Base-by-base conservation (phyloP, 2,797 vertebrate species). In the Tadarida brasiliensis region DNA sequence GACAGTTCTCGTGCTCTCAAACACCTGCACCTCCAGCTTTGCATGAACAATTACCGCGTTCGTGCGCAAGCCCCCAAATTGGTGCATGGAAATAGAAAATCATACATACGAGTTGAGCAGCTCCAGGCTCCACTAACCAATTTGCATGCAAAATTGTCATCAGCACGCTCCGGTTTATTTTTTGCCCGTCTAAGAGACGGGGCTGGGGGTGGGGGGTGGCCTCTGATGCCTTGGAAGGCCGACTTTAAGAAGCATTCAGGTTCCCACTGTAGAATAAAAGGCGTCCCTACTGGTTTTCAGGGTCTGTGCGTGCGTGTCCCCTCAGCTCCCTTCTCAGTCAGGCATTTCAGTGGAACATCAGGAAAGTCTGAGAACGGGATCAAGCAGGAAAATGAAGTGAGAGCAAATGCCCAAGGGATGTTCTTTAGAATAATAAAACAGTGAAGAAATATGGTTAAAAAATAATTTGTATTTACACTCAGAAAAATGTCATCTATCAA, bases 131-230 rank as follows among this genome's bases (percentile, higher is more conserved):
- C 0, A 2, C 49, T 54, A 83, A 76, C 92, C 90, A 94, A 97
- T 96, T 84, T 96, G 92, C 95, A 97, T 95, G 94, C 82, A 93
- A 94, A 95, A 91, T 35, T 89, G 85, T 85, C 94, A 94, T 92
- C 89, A 59, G 44, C 35, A 54, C 5, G 9, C 84, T 61, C 39
- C 0, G 57, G 61, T 93, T 96, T 96, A 84, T 87, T 97, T 96
- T 96, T 85, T 91, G 39, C 93, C 47, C 49, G 0, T 65, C 49
- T 65, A 82, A 95, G 80, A 94, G 33, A 77, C 11, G 24, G 22
- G 57, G 70, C 19, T 30, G 3, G 12, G 44, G 7, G 11, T 3
- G 10, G 39, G 11, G 7, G 59, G 61, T 3, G 1, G 9, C 78
- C 77, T 94, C 11, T 7, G 54, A 74, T 63, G 56, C 26, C 57